Percentiles rank a stretch among this genome's conserved stretches.
Evolutionary conservation across 2,888 invertebrate genomes (phyloP).

Genomic region (Thymelicus acteon): DNA sequence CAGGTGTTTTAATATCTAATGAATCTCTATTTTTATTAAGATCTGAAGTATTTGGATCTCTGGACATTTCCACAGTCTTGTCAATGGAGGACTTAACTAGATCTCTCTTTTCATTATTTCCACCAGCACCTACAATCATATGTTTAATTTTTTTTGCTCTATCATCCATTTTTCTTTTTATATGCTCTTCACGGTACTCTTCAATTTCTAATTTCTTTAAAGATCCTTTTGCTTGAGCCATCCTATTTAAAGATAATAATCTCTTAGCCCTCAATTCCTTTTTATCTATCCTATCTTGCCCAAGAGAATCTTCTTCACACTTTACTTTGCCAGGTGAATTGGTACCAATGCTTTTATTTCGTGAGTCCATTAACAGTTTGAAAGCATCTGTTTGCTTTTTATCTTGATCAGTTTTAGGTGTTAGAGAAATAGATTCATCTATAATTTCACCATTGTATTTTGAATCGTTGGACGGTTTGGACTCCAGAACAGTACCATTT

Average conservation of each 20-base stretch:
- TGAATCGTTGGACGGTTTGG: neutral
- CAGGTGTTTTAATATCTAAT: constrained; percentile 20
- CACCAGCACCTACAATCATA: constrained; percentile 65
- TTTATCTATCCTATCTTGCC: constrained; percentile 56
- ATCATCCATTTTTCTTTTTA: constrained; percentile 85
- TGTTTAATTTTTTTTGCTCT: constrained; percentile 84
- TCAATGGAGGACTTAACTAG: constrained; percentile 32
- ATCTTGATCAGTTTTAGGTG: constrained; percentile 45
- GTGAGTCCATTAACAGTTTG: constrained; percentile 87
- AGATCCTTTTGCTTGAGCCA: constrained; percentile 87
- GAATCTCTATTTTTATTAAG: constrained; percentile 31
- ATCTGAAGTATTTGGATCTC: neutral
- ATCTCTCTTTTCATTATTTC: constrained; percentile 46
- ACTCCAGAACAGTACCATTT: constrained; percentile 15
- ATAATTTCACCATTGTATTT: neutral
- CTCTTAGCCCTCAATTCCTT: constrained; percentile 74
- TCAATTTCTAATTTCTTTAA: constrained; percentile 84
- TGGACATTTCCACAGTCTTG: neutral
- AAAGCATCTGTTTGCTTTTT: constrained; percentile 84
- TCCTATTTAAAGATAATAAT: constrained; percentile 82
- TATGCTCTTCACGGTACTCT: constrained; percentile 82
- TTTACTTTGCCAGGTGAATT: constrained; percentile 86
- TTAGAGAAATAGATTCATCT: constrained; percentile 7
- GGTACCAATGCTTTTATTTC: constrained; percentile 86
- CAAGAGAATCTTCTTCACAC: constrained; percentile 52